Evolutionary conservation across 1,140 invertebrate species (phyloP).

Genomic region (Araneus ventricosus): DNA sequence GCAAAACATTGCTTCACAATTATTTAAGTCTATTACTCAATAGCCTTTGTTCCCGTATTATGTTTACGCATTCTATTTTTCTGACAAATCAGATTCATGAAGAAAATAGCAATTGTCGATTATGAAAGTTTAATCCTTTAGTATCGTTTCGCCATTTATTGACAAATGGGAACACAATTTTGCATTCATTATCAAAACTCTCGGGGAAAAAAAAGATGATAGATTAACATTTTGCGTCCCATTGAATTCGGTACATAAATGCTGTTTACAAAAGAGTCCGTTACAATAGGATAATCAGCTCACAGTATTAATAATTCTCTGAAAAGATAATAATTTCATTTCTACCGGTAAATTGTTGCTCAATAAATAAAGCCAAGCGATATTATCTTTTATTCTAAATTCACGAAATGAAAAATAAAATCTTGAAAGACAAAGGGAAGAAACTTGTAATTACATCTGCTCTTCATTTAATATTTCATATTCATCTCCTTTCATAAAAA

Average conservation of each 20-base stretch:
- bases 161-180: neutral
- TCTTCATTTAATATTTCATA: neutral
- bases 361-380: neutral
- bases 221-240: neutral
- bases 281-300: neutral
- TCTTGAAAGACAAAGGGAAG: neutral
- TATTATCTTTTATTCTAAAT: neutral
- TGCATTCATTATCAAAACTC: neutral
- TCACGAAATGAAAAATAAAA: neutral
- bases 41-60: neutral
- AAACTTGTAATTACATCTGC: neutral
- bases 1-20: neutral
- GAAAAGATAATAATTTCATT: slow-evolving; percentile 18
- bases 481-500: neutral
- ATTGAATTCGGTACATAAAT: neutral
- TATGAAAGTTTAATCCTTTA: neutral
- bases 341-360: neutral
- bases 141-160: neutral
- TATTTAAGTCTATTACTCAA: neutral
- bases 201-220: neutral
- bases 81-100: neutral
- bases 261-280: neutral
- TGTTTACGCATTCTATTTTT: neutral
- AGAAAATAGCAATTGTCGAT: neutral
- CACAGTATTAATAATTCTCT: neutral